Evolutionary conservation across 2,888 invertebrate species (phyloP).

Genomic region (Dryobota labecula): DNA sequence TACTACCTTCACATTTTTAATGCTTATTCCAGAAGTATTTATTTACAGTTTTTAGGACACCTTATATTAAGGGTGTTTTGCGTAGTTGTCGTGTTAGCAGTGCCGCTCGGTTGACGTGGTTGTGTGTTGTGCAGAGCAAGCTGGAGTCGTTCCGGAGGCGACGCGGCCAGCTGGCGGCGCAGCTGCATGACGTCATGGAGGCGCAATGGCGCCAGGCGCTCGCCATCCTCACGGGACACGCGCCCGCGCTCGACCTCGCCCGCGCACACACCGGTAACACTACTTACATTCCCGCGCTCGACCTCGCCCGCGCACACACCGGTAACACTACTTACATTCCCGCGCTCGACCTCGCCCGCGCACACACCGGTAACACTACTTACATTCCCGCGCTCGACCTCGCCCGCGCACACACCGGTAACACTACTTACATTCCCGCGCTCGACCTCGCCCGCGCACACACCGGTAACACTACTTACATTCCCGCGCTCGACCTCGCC

Average conservation of each 20-base stretch:
- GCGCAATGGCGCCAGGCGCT: slow-evolving; percentile 31
- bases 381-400: slow-evolving; percentile 75
- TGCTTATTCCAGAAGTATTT: too few relatives aligned
- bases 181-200: slow-evolving; percentile 91
- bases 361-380: slow-evolving; percentile 3
- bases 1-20: too few relatives aligned
- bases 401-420: neutral
- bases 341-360: slow-evolving; percentile 59
- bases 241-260: slow-evolving; percentile 73
- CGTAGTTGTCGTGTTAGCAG: too few relatives aligned
- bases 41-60: too few relatives aligned
- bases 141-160: slow-evolving; percentile 83
- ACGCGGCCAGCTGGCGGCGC: slow-evolving; percentile 93
- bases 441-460: slow-evolving; percentile 27
- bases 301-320: slow-evolving; percentile 15
- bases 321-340: slow-evolving; percentile 70
- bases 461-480: slow-evolving; percentile 3
- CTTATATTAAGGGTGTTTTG: too few relatives aligned
- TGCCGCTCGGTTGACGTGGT: neutral
- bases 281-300: slow-evolving; percentile 75
- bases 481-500: slow-evolving; percentile 74
- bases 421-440: slow-evolving; percentile 74
- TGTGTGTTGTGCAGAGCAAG: slow-evolving; percentile 75
- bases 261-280: neutral
- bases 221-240: slow-evolving; percentile 81